Evolutionary conservation across 2,888 invertebrate species (phyloP), one percentile per base, ranked within the genome.

Genomic region (Auanema sp.): DNA sequence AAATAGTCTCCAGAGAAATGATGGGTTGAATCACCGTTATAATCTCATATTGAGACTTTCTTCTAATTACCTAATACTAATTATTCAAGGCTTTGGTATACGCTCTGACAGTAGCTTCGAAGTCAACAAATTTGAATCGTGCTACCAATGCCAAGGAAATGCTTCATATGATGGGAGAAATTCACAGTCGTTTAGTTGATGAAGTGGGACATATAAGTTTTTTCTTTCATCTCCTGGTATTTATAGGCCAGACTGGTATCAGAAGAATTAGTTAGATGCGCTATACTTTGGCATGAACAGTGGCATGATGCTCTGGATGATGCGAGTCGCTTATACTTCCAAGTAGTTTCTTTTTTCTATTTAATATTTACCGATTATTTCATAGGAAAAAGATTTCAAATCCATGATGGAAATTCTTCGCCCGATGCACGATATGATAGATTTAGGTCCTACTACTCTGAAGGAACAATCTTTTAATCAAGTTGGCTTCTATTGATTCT

Each of bases 261-360:
- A 51, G 96, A 97, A 79, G 98, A 98, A 85, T 87, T 98, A 55
- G 97, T 98, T 64, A 88, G 81, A 59, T 82, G 81, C 54, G 97
- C 98, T 1, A 99, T 99, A 73, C 86, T 99, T 18, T 99, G 98
- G 98, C 97, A 98, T 83, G 98, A 98, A 84, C 90, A 95, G 81
- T 99, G 98, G 98, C 94, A 97, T 83, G 98, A 98, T 84, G 97
- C 95, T 0, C 86, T 98, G 21, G 87, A 87, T 75, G 80, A 83
- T 43, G 83, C 83, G 21, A 78, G 78, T 51, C 68, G 76, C 10
- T 69, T 97, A 11, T 98, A 94, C 85, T 98, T 97, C 85, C 95
- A 94, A 1, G 97, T 74, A 25, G 21, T 68, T 56, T 57, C 25
- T 47, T 56, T 8, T n/a, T n/a, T n/a, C n/a, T n/a, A n/a, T 14